Base-by-base conservation (phyloP, 2,797 vertebrate genomes). In the Tapirus indicus region DNA sequence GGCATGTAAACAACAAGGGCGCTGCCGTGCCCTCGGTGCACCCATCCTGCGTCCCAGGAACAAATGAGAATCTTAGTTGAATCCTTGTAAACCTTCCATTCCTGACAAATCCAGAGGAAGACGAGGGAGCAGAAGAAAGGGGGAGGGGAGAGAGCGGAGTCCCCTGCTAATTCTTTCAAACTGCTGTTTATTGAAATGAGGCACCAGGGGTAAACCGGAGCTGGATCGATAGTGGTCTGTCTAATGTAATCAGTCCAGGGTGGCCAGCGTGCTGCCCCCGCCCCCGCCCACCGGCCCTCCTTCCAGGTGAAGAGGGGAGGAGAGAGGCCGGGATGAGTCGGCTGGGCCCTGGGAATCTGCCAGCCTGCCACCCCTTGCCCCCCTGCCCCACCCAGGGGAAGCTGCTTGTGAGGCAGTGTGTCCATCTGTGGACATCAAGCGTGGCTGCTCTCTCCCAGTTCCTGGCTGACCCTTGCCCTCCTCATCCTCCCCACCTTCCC, bases 121-220 rank as follows among this genome's bases (percentile, higher is more conserved):
- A 94, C 82, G 66, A 68, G 68, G 96, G 96, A 0, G 13, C 78
- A 21, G 94, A 16, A 47, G 25, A 7, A 56, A 18, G 68, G 68
- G 95, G 92, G 89, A 27, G 18, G 25, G 97, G 97, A 69, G 77
- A 68, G 77, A 96, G 74, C 88, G 52, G 89, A 66, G 98, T 98
- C 98, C 98, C 98, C 97, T 97, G 98, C 97, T 98, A 98, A 99
- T 99, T 98, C 98, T 94, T 96, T 98, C 98, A 96, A 98, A 98
- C 98, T 98, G 98, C 98, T 98, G 97, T 98, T 98, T 98, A 99
- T 99, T 99, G 99, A 98, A 99, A 99, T 98, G 98, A 98, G 99
- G 98, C 98, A 97, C 98, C 95, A 77, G 98, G 98, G 98, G 98
- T 98, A 98, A 98, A 97, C 98, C 88, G 79, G 95, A 88, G 95